Conservation (phyloP, 2,888 invertebrate species). For the Quadriops clusia region DNA sequence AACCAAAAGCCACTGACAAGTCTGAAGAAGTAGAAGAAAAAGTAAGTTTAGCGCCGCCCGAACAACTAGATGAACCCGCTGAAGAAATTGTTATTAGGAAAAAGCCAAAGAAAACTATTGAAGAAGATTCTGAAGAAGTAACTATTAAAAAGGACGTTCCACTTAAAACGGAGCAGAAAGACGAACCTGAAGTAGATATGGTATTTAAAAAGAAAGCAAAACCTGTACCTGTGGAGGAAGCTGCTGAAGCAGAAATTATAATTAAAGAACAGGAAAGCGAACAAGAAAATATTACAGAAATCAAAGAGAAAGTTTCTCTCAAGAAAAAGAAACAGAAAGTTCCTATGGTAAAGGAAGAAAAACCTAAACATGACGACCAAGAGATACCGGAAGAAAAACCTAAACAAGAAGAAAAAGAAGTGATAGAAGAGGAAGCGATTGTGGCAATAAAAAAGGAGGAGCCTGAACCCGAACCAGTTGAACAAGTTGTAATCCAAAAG, state of each 20-base stretch:
- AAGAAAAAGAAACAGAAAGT: constrained; percentile 30
- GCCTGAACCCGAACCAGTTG: constrained; percentile 17
- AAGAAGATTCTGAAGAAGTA: constrained; percentile 11
- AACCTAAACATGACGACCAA: constrained; percentile 17
- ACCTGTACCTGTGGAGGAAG: too few relatives aligned
- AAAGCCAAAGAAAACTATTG: constrained; percentile 22
- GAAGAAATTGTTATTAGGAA: constrained; percentile 25
- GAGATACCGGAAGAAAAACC: constrained; percentile 17
- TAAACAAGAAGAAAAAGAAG: constrained; percentile 18
- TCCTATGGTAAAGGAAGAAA: constrained; percentile 16
- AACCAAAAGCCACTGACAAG: too few relatives aligned
- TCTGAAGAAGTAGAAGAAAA: too few relatives aligned
- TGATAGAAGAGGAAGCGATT: constrained; percentile 9
- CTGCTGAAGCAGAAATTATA: constrained; percentile 8
- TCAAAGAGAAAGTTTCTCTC: constrained; percentile 24
- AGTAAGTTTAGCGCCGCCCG: too few relatives aligned
- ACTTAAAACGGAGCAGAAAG: too few relatives aligned
- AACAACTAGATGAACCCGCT: constrained; percentile 20
- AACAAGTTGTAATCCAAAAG: constrained; percentile 22
- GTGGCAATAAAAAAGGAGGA: constrained; percentile 13
- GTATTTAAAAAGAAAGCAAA: too few relatives aligned
- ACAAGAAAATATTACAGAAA: constrained; percentile 21
- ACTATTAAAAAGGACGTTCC: constrained; percentile 8
- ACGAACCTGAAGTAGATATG: constrained; percentile 18
- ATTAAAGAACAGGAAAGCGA: constrained; percentile 8